phyloP scores from a whole-genome alignment of 1,140 invertebrate species.

The Chrysopa pallens region DNA sequence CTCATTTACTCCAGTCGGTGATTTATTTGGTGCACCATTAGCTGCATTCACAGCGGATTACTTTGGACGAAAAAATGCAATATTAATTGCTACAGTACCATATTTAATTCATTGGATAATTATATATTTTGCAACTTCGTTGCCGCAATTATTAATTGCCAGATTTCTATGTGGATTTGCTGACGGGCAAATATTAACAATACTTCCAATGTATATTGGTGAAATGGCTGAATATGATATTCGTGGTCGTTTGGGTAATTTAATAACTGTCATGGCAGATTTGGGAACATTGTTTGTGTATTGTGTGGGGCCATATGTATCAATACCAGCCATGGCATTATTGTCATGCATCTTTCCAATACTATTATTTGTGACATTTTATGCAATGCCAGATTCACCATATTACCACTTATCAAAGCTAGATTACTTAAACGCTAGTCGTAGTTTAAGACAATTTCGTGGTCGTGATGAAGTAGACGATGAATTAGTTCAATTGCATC shows the following conservation, averaged over 20 bases:
- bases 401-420: slow-evolving; percentile 14
- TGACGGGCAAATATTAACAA: slow-evolving; percentile 6
- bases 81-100: slow-evolving; percentile 32
- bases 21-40: slow-evolving; percentile 34
- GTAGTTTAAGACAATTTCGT: slow-evolving; percentile 29
- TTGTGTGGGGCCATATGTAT: neutral
- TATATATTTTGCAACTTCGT: slow-evolving; percentile 23
- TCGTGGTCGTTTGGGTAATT: neutral
- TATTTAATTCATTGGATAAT: slow-evolving; percentile 38
- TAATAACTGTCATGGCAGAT: neutral
- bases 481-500: slow-evolving; percentile 23
- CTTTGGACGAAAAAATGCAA: slow-evolving; percentile 38
- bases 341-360: slow-evolving; percentile 5
- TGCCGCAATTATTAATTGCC: slow-evolving; percentile 26
- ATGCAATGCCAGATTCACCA: slow-evolving; percentile 14
- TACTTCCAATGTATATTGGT: slow-evolving; percentile 4
- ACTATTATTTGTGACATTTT: slow-evolving; percentile 8
- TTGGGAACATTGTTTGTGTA: slow-evolving; percentile 1
- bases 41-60: slow-evolving; percentile 31
- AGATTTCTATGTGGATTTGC: slow-evolving; percentile 6
- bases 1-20: slow-evolving; percentile 37
- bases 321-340: neutral
- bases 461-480: slow-evolving; percentile 21
- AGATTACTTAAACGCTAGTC: slow-evolving; percentile 24
- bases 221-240: slow-evolving; percentile 4